Evolutionary conservation across 2,888 invertebrate genomes (phyloP), one percentile per base, ranked within the genome.

Genomic region (Eupithecia tripunctaria): DNA sequence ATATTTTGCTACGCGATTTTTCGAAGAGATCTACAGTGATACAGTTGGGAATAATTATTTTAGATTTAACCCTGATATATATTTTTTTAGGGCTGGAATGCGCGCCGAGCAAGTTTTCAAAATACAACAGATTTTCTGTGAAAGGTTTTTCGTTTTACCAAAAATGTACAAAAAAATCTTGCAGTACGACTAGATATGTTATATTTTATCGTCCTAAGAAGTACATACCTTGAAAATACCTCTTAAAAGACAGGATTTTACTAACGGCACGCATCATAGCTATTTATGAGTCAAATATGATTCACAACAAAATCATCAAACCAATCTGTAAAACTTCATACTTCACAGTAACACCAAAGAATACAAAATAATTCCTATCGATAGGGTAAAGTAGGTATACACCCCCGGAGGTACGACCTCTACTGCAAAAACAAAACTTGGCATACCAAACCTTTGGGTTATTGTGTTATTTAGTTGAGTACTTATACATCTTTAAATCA

Each of bases 1-100:
- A 7, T 29, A 27, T 27, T 74, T 65, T 71, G 73, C 73, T 12
- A 56, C 70, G 71, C 75, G 75, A 75, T 67, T 71, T 77, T 75
- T 70, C 76, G 14, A 18, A 67, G 60, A 68, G 68, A 68, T 68
- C 68, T 41, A 41, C 65, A 43, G 10, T 56, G 59, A 27, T 29
- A 8, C 27, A 29, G 21, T 51, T 51, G 29, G 7, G 6, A 59
- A 29, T 60, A 8, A 29, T 60, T 60, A 56, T 25, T 18, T 43
- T 56, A 12, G 21, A 12, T 56, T 25, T 25, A 25, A 56, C 21
- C 0, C 21, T 51, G 21, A 51, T 51, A 21, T 47, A 21, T 51
- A 6, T 7, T 12, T 51, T 51, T 25, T 25, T 25, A 21, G 12
- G 51, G 56, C n/a, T 25, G 25, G 4, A 56, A 56, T 25, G 25